Base-by-base conservation (phyloP, 2,888 invertebrate genomes). In the Scaptomyza parva region DNA sequence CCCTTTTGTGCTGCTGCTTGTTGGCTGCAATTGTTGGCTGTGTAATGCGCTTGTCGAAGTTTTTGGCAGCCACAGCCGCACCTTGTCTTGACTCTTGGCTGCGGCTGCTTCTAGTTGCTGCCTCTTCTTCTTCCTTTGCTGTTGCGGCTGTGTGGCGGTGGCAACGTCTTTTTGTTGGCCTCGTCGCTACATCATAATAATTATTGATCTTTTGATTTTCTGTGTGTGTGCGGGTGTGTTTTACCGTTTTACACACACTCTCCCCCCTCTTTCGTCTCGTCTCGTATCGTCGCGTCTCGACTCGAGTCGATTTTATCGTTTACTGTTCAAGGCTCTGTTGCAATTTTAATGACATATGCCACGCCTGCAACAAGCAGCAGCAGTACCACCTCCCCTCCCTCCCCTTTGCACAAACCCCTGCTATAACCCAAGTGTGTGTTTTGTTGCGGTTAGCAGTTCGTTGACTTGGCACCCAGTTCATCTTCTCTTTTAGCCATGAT, bases 201-300 rank as follows among this genome's bases (percentile, higher is more conserved):
- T 89, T 89, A 89, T 89, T 89, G 89, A 89, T 89, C 88, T 89
- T 79, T 88, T 89, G 89, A 88, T 88, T 82, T 84, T 78, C 43
- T 55, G 11, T 37, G 11, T 26, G 14, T 22, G 26, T 33, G 33
- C 11, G 20, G 17, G 35, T 18, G 22, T 47, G 54, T 37, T 22
- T 37, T 37, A 37, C 37, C 8, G 5, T 33, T 17, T 24, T 20
- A n/a, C 30, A 12, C 43, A 9, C 12, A 11, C 20, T 6, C 22
- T 11, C 28, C 1, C 6, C 18, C 12, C 30, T 17, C 11, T 28
- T n/a, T 7, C 24, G n/a, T n/a, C n/a, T n/a, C n/a, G n/a, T n/a
- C n/a, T n/a, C n/a, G n/a, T n/a, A n/a, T n/a, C 24, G 5, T 28
- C 33, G 61, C 59, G 40, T 55, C 33, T 64, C 53, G 41, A 3